Evolutionary conservation across 2,113 vertebrate species (phyloP).

Genomic region (Pheucticus melanocephalus): DNA sequence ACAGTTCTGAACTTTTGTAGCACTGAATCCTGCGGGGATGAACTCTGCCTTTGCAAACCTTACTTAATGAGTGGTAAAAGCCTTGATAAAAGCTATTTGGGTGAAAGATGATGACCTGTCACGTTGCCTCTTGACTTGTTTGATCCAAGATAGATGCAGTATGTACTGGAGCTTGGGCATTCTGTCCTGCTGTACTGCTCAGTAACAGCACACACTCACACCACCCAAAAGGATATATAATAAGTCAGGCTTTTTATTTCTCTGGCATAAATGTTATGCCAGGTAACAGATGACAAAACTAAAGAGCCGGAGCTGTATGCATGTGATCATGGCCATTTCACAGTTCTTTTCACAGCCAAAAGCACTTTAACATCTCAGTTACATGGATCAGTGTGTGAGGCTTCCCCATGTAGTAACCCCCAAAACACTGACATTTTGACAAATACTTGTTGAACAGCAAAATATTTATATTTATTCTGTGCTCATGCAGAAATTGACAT

Average conservation of each 20-base stretch:
- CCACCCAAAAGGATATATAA: background rate
- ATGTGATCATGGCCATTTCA: fast-evolving
- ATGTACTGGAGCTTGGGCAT: background rate
- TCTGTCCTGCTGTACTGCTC: background rate
- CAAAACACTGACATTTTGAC: background rate
- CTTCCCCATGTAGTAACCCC: background rate
- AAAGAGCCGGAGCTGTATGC: background rate
- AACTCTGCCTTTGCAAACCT: background rate
- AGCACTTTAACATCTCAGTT: background rate
- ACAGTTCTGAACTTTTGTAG: background rate
- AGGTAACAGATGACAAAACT: background rate
- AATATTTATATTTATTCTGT: fast-evolving
- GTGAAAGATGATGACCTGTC: background rate
- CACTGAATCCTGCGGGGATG: background rate
- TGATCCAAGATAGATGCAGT: background rate
- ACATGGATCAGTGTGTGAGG: background rate
- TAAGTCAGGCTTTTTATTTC: background rate
- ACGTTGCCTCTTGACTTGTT: background rate
- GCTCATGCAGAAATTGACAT: background rate
- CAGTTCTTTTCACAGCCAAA: background rate
- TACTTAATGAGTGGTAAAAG: background rate
- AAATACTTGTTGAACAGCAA: background rate
- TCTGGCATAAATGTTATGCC: background rate
- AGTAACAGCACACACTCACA: background rate
- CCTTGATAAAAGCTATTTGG: background rate